These are phyloP conservation scores for Campylorhamphus procurvoides DNA, from an alignment of 2,113 vertebrate genomes.

Conservation along the genomic window DNA sequence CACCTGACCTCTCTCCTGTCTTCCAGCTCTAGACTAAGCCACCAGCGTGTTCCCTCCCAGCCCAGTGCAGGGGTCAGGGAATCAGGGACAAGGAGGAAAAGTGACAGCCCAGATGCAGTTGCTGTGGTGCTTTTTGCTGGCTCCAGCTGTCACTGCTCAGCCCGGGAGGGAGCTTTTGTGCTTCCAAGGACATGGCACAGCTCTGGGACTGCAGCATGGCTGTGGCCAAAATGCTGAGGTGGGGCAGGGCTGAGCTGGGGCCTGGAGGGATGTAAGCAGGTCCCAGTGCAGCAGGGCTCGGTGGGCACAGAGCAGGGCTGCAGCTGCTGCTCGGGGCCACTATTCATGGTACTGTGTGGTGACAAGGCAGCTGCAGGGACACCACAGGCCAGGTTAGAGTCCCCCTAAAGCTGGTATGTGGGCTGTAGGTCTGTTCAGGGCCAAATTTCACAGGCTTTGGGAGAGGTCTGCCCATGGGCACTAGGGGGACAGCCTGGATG, in stretches of 20 bases:
- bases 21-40: background rate
- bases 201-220: background rate
- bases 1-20: background rate
- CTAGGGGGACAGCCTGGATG: background rate
- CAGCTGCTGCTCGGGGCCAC: fast-evolving
- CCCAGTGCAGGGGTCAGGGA: background rate
- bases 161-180: background rate
- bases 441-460: background rate
- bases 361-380: background rate
- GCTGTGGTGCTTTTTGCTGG: background rate
- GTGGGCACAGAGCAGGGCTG: background rate
- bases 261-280: background rate
- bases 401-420: background rate
- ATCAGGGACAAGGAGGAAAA: background rate
- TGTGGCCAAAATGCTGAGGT: background rate
- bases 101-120: background rate
- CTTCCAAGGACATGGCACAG: background rate
- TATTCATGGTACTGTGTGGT: fast-evolving
- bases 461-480: background rate
- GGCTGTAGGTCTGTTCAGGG: background rate
- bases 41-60: background rate
- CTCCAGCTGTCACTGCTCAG: fast-evolving
- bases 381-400: background rate
- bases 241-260: background rate
- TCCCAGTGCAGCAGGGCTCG: background rate